Percentiles rank a stretch among this genome's conserved stretches.
These are phyloP conservation scores for Carettochelys insculpta DNA, from an alignment of 2,113 vertebrate species.

Conservation along the genomic window DNA sequence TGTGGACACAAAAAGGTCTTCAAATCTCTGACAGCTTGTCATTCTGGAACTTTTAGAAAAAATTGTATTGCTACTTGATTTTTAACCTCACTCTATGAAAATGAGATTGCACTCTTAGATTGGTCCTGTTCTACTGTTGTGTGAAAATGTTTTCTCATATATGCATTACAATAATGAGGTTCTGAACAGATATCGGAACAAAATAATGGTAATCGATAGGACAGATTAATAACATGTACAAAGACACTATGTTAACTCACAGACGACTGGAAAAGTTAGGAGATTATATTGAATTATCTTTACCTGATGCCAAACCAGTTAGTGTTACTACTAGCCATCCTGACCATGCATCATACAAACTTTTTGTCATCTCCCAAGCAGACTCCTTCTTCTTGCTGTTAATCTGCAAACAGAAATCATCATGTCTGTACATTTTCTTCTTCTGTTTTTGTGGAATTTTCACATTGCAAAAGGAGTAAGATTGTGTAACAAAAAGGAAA, in stretches of 20 bases:
- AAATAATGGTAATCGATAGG: not conserved
- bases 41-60: not conserved
- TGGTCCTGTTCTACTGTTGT: not conserved
- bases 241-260: too few species aligned
- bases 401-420: slow-evolving; percentile 82
- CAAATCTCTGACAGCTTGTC: not conserved
- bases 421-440: slow-evolving; percentile 5
- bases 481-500: not conserved
- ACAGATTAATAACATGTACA: too few species aligned
- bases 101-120: not conserved
- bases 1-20: not conserved
- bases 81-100: not conserved
- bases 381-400: slow-evolving; percentile 99
- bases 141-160: not conserved
- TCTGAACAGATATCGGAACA: not conserved
- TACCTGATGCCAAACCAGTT: slow-evolving; percentile 96
- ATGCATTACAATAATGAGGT: not conserved
- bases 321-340: slow-evolving; percentile 98
- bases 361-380: slow-evolving; percentile 97
- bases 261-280: not conserved
- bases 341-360: slow-evolving; percentile 97
- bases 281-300: slow-evolving; percentile 10
- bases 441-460: not conserved
- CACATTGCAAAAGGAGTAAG: not conserved
- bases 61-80: not conserved